Base-by-base conservation (phyloP, 2,888 invertebrate genomes). In the Lasioglossum figueresi region DNA sequence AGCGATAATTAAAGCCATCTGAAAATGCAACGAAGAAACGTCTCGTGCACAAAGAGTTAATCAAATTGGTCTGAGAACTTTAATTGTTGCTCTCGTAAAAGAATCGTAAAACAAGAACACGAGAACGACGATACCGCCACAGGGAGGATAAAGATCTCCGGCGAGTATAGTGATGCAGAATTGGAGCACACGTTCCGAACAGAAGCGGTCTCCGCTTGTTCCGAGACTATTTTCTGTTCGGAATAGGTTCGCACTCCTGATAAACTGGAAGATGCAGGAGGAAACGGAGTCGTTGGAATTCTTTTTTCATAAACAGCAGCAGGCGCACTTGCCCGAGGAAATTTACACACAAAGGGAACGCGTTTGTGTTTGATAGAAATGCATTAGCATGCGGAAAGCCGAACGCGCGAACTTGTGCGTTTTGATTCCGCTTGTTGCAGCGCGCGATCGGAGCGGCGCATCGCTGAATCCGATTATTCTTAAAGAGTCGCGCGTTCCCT, bases 301-400 rank as follows among this genome's bases (percentile, higher is more conserved):
- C 90, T 88, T 89, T 80, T 90, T 85, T 88, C 84, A 88, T 84
- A 86, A 85, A 72, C 56, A 56, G 4, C 79, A 74, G 45, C 73
- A 34, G 34, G 59, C 80, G 80, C 84, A 84, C 77, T 56, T 12
- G 56, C 12, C 12, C n/a, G 80, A 75, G 59, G 66, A n/a, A 76
- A 91, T 91, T 91, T 91, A 84, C 90, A 91, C 90, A 91, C 90
- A 91, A 91, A 91, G 91, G 85, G 68, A 12, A 76, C 82, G 87
- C 84, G 86, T 82, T 86, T 82, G 87, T 86, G 76, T 80, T 85
- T 80, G 82, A 83, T 71, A 68, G 79, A 52, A 76, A 48, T 76
- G 81, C 82, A 84, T 84, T 88, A 83, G 79, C 85, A 81, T 79
- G 79, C 85, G 68, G 83, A 85, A 91, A 84, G 77, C 82, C 80